Evolutionary conservation across 2,888 invertebrate species (phyloP).

Genomic region (Anorthoa munda): DNA sequence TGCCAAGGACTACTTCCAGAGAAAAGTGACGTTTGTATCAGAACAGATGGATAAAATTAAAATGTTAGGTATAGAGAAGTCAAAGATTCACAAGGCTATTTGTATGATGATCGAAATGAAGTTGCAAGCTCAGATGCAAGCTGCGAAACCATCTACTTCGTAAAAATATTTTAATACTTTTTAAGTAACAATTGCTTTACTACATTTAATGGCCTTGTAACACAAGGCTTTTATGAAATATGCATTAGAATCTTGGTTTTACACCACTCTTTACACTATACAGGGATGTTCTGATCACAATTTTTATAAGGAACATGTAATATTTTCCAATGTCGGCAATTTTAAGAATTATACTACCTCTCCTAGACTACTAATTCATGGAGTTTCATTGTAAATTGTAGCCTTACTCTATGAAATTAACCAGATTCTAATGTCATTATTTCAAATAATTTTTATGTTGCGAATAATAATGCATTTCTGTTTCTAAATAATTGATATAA

Average conservation of each 20-base stretch:
- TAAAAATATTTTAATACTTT: conserved; percentile 72
- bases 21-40: conserved; percentile 97
- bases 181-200: conserved; percentile 58
- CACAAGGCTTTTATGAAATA: conserved; percentile 51
- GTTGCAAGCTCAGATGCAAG: conserved; percentile 89
- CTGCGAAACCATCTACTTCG: conserved; percentile 82
- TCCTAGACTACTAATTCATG: conserved; percentile 8
- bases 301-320: conserved; percentile 21
- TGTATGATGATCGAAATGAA: conserved; percentile 95
- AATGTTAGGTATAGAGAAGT: conserved; percentile 95
- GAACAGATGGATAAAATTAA: conserved; percentile 99
- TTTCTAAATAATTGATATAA: conserved; percentile 41
- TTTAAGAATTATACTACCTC: conserved; percentile 3
- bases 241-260: conserved; percentile 59
- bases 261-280: conserved; percentile 31
- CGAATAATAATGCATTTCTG: conserved; percentile 46
- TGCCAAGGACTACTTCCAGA: conserved; percentile 97
- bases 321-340: neutral
- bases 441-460: conserved; percentile 34
- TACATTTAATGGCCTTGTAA: conserved; percentile 41
- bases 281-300: conserved; percentile 37
- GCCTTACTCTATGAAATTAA: conserved; percentile 16
- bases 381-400: neutral
- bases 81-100: conserved; percentile 94
- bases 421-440: conserved; percentile 55